Percentiles rank a stretch among this genome's conserved stretches.
phyloP scores from a whole-genome alignment of 2,797 vertebrate genomes.

The Dicrostonyx torquatus region DNA sequence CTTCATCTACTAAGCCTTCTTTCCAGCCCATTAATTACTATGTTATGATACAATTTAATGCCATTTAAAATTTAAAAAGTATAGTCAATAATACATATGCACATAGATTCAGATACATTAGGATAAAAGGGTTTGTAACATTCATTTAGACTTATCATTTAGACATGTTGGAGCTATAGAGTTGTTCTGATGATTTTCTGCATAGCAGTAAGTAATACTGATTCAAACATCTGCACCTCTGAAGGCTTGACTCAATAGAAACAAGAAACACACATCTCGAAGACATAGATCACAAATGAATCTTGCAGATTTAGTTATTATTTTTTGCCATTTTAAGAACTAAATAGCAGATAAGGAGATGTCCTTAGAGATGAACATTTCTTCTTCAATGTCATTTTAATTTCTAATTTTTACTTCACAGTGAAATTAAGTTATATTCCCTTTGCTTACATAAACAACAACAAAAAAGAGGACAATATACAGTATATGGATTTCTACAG shows the following conservation, averaged over 20 bases:
- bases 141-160: background rate
- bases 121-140: background rate
- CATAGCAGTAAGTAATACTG: background rate
- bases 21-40: background rate
- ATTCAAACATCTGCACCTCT: background rate
- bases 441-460: background rate
- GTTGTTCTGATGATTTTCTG: background rate
- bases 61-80: background rate
- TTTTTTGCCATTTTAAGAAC: background rate
- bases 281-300: background rate
- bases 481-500: background rate
- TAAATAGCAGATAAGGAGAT: background rate
- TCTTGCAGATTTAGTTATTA: too few species aligned
- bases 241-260: background rate
- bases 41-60: background rate
- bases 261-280: background rate
- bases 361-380: background rate
- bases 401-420: background rate
- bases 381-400: background rate
- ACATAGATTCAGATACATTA: background rate
- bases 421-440: background rate
- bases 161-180: background rate
- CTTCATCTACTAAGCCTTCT: background rate
- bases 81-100: background rate
- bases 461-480: background rate